phyloP scores from a whole-genome alignment of 2,113 vertebrate genomes.

The Rhinogobius similis region DNA sequence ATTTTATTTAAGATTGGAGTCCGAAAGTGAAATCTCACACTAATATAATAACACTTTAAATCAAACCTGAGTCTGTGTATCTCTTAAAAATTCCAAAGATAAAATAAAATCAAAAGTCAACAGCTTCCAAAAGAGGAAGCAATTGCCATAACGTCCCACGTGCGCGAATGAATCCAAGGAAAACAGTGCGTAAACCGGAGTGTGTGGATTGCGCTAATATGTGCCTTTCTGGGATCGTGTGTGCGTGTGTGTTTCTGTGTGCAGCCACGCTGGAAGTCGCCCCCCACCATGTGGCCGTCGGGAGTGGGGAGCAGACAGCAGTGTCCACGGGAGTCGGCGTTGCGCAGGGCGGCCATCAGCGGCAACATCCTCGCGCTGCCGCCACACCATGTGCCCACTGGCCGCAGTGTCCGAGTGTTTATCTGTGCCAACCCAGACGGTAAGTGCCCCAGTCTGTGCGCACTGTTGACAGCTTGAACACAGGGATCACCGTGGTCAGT shows the following conservation, averaged over 20 bases:
- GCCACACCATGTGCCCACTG: constrained; percentile 85
- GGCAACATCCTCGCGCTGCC: constrained; percentile 89
- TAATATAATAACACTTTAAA: background rate
- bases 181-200: constrained; percentile 45
- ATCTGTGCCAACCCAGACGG: constrained; percentile 94
- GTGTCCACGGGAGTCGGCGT: constrained; percentile 88
- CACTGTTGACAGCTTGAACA: background rate
- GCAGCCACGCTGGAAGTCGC: constrained; percentile 79
- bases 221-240: constrained; percentile 23
- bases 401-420: constrained; percentile 91
- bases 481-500: no score
- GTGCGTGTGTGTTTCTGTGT: constrained; percentile 18
- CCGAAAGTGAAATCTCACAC: background rate
- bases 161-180: constrained; percentile 35
- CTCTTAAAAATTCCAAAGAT: constrained; percentile 15
- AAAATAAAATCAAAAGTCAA: constrained; percentile 6
- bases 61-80: background rate
- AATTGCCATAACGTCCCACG: constrained; percentile 29
- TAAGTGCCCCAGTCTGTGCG: constrained; percentile 60
- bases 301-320: constrained; percentile 85
- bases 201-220: constrained; percentile 37
- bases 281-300: constrained; percentile 88
- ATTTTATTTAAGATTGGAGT: background rate
- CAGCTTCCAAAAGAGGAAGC: background rate
- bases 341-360: constrained; percentile 88